These are phyloP conservation scores for Villa cingulata DNA, from an alignment of 2,888 invertebrate genomes.

Conservation along the genomic window DNA sequence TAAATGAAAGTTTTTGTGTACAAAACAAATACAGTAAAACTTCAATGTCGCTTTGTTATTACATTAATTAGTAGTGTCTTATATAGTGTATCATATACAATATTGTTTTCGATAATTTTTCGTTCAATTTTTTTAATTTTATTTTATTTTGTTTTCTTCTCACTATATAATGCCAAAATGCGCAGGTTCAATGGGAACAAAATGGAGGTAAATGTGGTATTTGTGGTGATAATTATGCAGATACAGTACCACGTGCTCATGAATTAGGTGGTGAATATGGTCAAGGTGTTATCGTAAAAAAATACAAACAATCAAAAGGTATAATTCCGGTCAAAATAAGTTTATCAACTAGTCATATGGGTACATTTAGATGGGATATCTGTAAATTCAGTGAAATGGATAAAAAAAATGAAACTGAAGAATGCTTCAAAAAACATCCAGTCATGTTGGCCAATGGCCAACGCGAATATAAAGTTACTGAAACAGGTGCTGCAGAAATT, in stretches of 20 bases:
- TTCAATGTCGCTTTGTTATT: no score
- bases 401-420: conserved; percentile 33
- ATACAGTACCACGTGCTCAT: conserved; percentile 31
- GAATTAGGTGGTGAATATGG: conserved; percentile 37
- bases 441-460: conserved; percentile 19
- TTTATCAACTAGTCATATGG: conserved; percentile 32
- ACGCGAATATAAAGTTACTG: conserved; percentile 15
- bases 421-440: conserved; percentile 32
- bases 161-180: no score
- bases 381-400: conserved; percentile 37
- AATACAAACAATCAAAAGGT: conserved; percentile 24
- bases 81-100: no score
- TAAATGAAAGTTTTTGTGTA: conserved; percentile 19
- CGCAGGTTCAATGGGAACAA: conserved; percentile 28
- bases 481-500: conserved; percentile 19
- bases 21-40: no score
- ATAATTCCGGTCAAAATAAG: conserved; percentile 22
- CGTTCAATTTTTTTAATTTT: no score
- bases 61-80: no score
- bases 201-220: conserved; percentile 36
- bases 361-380: conserved; percentile 32
- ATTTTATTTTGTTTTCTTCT: background rate
- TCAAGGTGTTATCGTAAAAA: conserved; percentile 30
- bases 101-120: no score
- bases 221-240: conserved; percentile 37